Percentiles rank a stretch among this genome's conserved stretches.
Evolutionary conservation across 2,113 vertebrate species (phyloP).

Genomic region (Pelvicachromis taeniatus): DNA sequence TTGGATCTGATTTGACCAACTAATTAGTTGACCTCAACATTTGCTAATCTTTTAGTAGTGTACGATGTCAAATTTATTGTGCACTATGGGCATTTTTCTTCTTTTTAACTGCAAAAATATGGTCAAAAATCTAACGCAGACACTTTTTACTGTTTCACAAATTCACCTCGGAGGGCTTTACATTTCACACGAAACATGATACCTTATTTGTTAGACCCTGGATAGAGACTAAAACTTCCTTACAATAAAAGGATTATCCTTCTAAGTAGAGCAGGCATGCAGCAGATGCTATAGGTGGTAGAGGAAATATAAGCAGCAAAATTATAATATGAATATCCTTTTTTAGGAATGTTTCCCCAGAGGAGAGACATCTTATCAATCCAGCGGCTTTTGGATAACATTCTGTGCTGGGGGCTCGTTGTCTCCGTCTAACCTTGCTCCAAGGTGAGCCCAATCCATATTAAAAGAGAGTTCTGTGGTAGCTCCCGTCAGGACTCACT

Average conservation of each 20-base stretch:
- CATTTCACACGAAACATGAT: background rate
- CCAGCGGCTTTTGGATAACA: background rate
- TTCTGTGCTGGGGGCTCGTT: background rate
- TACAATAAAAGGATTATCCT: background rate
- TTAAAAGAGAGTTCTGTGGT: background rate
- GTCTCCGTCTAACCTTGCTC: background rate
- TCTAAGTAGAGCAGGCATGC: background rate
- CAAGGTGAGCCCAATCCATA: slow-evolving; percentile 14
- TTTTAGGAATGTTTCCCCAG: background rate
- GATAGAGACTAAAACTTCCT: background rate
- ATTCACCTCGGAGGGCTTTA: background rate
- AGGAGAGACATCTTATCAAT: background rate
- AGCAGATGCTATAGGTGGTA: background rate
- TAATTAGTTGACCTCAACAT: background rate
- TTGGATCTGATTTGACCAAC: background rate
- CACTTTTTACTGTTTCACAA: background rate
- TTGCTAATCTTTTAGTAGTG: background rate
- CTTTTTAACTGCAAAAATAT: background rate
- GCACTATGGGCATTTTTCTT: background rate
- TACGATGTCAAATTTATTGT: background rate
- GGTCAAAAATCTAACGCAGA: background rate
- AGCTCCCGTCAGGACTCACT: background rate
- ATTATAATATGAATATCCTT: background rate
- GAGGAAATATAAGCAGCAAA: background rate
- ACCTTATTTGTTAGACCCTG: background rate